Base-by-base conservation (phyloP, 2,888 invertebrate genomes). In the Melieria omissa region DNA sequence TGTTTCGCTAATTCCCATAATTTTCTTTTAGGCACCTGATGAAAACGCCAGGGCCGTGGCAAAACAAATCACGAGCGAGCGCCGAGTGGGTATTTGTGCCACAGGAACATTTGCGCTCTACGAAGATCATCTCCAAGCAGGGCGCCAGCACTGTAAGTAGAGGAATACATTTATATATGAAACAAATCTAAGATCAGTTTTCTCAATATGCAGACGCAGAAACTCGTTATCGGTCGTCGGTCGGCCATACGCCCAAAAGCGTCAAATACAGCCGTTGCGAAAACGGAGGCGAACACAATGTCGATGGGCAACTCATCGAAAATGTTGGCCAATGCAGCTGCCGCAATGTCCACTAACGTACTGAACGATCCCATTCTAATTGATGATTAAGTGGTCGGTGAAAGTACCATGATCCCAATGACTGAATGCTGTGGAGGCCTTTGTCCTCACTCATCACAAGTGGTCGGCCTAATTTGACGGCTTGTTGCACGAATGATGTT, bases 21-120 rank as follows among this genome's bases (percentile, higher is more conserved):
- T n/a, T 14, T 49, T 49, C n/a, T 74, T 75, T 0, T 67, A 83
- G 83, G 4, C 71, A 75, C 52, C 74, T 82, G 41, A n/a, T 69
- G 4, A 75, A 74, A 41, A 57, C 58, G 7, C 12, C 60, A 1
- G 66, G 73, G 67, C 47, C 67, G 60, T n/a, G 67, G 49, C 12
- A 73, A 55, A 3, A 9, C 5, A 69, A 65, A 45, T 63, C 78
- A 58, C 80, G 80, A 10, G 79, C n/a, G n/a, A n/a, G n/a, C n/a
- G n/a, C 74, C 4, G 61, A 74, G 0, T 83, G 83, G 83, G 78
- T 75, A 54, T 84, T 83, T 68, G 5, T 76, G 41, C 60, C 67
- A 52, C 61, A 58, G 5, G 67, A 67, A 8, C 67, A 67, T 29
- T 52, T 67, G 14, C 57, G 58, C 47, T 7, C 47, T 14, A 60